Evolutionary conservation across 1,140 invertebrate genomes (phyloP), one percentile per base, ranked within the genome.

Genomic region (Hyphantria cunea): DNA sequence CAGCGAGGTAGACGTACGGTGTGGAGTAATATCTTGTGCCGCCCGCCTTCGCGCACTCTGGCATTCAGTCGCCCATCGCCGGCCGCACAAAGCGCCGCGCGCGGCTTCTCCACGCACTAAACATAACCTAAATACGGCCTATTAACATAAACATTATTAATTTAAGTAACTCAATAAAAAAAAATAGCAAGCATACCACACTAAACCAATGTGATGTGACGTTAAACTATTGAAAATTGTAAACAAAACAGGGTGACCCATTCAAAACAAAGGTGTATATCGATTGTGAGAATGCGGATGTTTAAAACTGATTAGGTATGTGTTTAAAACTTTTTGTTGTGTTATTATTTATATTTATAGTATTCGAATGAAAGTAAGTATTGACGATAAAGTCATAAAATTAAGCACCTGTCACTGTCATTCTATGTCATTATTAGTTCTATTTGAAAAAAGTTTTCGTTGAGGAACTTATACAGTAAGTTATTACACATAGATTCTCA

Each of bases 221-320:
- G 39, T 41, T 33, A 49, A 58, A 41, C 25, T 45, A 49, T 49
- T 59, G 61, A 8, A 44, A n/a, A 39, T 47, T 51, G 37, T 11
- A 17, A 50, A 17, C 41, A 60, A 60, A 32, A 41, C 45, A 51
- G 61, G 47, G 39, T 41, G 51, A 49, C 48, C 49, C 73, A 80
- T 76, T 74, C 72, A 84, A 84, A 80, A 84, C 74, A 83, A 82
- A 80, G 75, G 76, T 82, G 72, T 80, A 72, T 80, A 87, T 87
- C 66, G 83, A 88, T 88, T 85, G 62, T 50, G 56, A 73, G 76
- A 58, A 72, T 65, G 72, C 72, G 63, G 62, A 64, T 76, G 72
- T 68, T 68, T 55, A 53, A 64, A 66, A 63, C 45, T 34, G 64
- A 67, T 53, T 68, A 48, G 66, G 55, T 39, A 39, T 39, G 37